phyloP scores from a whole-genome alignment of 2,797 vertebrate species.

The Argentina silus region DNA sequence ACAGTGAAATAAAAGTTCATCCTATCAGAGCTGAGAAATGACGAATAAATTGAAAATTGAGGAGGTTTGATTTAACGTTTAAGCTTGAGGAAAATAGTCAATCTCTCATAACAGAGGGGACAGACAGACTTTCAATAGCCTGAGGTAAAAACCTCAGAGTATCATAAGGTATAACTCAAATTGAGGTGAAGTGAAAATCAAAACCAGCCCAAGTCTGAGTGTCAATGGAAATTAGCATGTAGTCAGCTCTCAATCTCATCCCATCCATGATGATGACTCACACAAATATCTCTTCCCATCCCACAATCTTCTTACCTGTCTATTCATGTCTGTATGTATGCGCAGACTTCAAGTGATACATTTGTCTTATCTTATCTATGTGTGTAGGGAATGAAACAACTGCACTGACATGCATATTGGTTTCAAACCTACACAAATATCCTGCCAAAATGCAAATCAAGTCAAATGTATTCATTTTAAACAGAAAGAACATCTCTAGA shows the following conservation, averaged over 20 bases:
- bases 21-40: neutral
- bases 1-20: neutral
- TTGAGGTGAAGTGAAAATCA: too few relatives aligned
- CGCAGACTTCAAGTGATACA: neutral
- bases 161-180: too few relatives aligned
- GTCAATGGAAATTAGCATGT: neutral
- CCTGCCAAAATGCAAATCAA: too few relatives aligned
- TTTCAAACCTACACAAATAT: neutral
- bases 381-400: neutral
- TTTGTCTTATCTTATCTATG: neutral
- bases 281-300: neutral
- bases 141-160: too few relatives aligned
- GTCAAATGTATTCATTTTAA: neutral
- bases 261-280: neutral
- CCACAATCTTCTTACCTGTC: too few relatives aligned
- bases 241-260: neutral
- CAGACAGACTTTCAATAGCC: conserved; percentile 6
- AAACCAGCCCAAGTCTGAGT: neutral
- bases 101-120: neutral
- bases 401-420: neutral
- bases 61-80: conserved; percentile 28
- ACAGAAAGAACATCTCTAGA: neutral
- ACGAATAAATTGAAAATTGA: neutral
- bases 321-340: too few relatives aligned
- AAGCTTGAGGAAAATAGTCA: conserved; percentile 7